Percentiles rank a stretch among this genome's conserved stretches.
phyloP scores from a whole-genome alignment of 2,888 invertebrate genomes.

The Conus canariensis region DNA sequence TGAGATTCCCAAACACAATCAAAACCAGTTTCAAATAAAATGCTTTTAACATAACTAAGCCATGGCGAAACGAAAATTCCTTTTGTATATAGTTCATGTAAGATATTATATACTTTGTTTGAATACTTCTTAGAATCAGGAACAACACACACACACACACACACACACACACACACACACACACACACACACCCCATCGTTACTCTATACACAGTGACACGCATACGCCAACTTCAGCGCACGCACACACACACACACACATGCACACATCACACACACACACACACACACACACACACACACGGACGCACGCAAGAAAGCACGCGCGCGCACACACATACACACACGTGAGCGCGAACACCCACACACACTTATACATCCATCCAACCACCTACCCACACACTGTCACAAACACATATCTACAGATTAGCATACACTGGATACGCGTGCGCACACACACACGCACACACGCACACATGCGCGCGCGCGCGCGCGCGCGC shows the following conservation, averaged over 20 bases:
- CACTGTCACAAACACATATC: neutral
- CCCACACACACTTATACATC: neutral
- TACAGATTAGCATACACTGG: neutral
- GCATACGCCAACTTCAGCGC: neutral
- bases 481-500: neutral
- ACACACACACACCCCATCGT: too few relatives aligned
- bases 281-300: neutral
- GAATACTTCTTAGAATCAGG: too few relatives aligned
- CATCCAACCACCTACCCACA: neutral
- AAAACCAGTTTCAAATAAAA: too few relatives aligned
- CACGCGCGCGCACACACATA: neutral
- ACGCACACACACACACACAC: slow-evolving; percentile 9
- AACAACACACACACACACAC: neutral
- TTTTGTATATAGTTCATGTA: too few relatives aligned
- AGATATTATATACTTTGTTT: too few relatives aligned
- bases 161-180: too few relatives aligned
- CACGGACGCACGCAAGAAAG: neutral
- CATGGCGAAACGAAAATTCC: too few relatives aligned
- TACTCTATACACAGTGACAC: neutral
- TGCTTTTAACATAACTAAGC: too few relatives aligned
- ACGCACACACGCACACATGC: neutral
- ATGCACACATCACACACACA: neutral
- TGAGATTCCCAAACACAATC: too few relatives aligned
- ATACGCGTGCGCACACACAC: too few relatives aligned
- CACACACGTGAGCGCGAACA: neutral